These are phyloP conservation scores for Phyllotreta striolata DNA, from an alignment of 2,888 invertebrate species.

Conservation along the genomic window DNA sequence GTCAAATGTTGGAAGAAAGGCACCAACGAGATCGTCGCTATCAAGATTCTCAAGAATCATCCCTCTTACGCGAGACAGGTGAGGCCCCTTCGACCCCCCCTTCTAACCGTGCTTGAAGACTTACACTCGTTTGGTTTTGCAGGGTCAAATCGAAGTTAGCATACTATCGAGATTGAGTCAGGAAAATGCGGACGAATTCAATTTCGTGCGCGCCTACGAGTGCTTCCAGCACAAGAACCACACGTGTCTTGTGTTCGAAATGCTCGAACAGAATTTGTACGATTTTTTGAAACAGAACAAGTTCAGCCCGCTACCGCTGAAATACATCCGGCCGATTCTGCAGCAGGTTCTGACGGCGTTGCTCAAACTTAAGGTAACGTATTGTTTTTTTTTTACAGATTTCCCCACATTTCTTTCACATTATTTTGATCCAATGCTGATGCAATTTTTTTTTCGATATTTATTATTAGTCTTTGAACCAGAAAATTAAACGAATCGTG, in stretches of 20 bases:
- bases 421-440: too few relatives aligned
- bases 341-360: slow-evolving; percentile 94
- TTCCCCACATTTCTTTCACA: too few relatives aligned
- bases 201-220: slow-evolving; percentile 99
- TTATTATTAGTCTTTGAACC: neutral
- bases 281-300: slow-evolving; percentile 99
- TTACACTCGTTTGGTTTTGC: slow-evolving; percentile 30
- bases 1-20: slow-evolving; percentile 99
- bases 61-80: slow-evolving; percentile 98
- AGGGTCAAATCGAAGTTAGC: slow-evolving; percentile 98
- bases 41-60: slow-evolving; percentile 99
- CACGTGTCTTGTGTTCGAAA: slow-evolving; percentile 99
- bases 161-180: slow-evolving; percentile 92
- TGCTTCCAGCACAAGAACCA: slow-evolving; percentile 99
- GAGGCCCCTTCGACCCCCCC: slow-evolving; percentile 29
- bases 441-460: neutral
- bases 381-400: too few relatives aligned
- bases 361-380: slow-evolving; percentile 88
- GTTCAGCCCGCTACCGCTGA: slow-evolving; percentile 97
- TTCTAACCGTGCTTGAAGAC: neutral
- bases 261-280: slow-evolving; percentile 99
- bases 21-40: slow-evolving; percentile 99
- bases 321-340: slow-evolving; percentile 97
- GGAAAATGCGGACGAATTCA: slow-evolving; percentile 99
- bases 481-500: neutral